These are phyloP conservation scores for Ashinkailepas kermadecensis DNA, from an alignment of 2,888 invertebrate species.

Conservation along the genomic window DNA sequence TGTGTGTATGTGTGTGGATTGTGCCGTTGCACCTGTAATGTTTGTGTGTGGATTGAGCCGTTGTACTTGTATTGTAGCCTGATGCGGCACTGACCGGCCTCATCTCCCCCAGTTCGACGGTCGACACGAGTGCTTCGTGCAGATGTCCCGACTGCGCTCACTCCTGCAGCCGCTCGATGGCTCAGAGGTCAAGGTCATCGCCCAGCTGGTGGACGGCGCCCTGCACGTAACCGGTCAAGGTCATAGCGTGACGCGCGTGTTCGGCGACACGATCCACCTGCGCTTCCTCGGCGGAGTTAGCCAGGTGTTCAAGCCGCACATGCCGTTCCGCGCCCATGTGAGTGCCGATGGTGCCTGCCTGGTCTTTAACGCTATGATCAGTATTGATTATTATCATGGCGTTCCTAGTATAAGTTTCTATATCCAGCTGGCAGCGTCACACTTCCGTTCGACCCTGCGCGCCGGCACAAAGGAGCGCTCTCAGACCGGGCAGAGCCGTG, in stretches of 20 bases:
- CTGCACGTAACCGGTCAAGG: constrained; percentile 77
- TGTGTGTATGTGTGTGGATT: too few species aligned
- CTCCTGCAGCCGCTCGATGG: constrained; percentile 28
- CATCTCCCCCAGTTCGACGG: constrained; percentile 31
- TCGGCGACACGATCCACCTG: constrained; percentile 73
- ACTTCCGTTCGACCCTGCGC: too few species aligned
- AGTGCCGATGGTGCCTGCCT: constrained; percentile 40
- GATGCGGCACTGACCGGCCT: neutral
- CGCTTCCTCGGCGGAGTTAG: constrained; percentile 81
- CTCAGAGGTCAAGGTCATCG: constrained; percentile 31
- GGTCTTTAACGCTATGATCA: too few species aligned
- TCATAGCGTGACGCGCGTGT: constrained; percentile 76
- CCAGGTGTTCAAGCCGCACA: constrained; percentile 91
- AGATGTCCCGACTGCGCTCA: constrained; percentile 28
- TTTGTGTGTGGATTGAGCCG: too few species aligned
- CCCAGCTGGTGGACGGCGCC: constrained; percentile 69
- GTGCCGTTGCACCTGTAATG: too few species aligned
- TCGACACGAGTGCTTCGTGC: constrained; percentile 30
- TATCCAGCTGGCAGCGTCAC: too few species aligned
- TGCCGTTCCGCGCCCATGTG: constrained; percentile 77
- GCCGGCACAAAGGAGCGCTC: too few species aligned
- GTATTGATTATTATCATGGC: too few species aligned
- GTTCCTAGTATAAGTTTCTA: too few species aligned
- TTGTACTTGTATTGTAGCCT: too few species aligned
- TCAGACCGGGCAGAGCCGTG: too few species aligned